These are phyloP conservation scores for Antheraea assamensis DNA, from an alignment of 2,888 invertebrate species.

Conservation along the genomic window DNA sequence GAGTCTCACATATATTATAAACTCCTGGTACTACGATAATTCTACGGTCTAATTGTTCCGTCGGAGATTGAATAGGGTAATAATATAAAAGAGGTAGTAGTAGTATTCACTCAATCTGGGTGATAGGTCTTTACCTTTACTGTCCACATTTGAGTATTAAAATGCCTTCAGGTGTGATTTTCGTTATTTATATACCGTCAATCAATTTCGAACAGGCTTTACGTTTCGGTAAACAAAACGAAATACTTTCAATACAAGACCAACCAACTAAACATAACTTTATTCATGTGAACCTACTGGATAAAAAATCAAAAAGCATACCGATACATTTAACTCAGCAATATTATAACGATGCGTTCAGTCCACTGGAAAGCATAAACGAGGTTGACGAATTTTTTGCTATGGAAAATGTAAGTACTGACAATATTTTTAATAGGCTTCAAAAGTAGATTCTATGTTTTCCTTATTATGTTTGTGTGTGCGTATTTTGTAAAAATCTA, in stretches of 20 bases:
- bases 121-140: neutral
- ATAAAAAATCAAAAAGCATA: conserved; percentile 65
- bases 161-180: conserved; percentile 85
- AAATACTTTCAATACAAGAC: conserved; percentile 51
- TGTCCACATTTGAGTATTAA: conserved; percentile 19
- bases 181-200: conserved; percentile 86
- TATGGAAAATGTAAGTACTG: conserved; percentile 84
- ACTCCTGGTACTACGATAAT: conserved; percentile 13
- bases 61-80: conserved; percentile 47
- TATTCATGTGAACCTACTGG: conserved; percentile 65
- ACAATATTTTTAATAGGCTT: no score
- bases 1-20: conserved; percentile 16
- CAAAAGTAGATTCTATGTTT: no score
- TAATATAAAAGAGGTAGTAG: conserved; percentile 35
- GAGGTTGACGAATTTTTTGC: conserved; percentile 82
- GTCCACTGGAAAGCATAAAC: conserved; percentile 63
- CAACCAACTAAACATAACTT: conserved; percentile 50
- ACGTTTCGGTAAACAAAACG: conserved; percentile 74
- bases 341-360: conserved; percentile 64
- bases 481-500: no score
- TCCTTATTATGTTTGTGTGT: no score
- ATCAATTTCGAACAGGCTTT: conserved; percentile 85
- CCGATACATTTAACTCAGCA: conserved; percentile 69
- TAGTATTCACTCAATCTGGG: neutral
- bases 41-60: conserved; percentile 35